A percentile compares a stretch with the other conserved stretches of the same genome.
Evolutionary conservation across 2,888 invertebrate genomes (phyloP).

Genomic region (Allacma fusca): DNA sequence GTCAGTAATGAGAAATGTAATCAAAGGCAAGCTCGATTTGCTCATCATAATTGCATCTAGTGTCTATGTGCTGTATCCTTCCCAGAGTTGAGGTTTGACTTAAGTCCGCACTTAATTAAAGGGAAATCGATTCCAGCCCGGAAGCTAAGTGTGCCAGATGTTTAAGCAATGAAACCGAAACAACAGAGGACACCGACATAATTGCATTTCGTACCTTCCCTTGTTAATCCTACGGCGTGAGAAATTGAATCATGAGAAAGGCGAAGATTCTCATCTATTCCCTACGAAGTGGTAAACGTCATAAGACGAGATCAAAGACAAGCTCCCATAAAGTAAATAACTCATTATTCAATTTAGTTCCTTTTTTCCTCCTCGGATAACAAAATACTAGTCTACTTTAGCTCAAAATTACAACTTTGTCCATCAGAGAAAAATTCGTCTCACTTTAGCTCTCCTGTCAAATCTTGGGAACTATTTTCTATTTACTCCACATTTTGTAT

Average conservation of each 20-base stretch:
- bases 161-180: neutral
- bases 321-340: neutral
- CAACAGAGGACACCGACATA: conserved; percentile 19
- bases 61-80: no score
- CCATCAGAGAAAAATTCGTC: neutral
- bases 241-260: neutral
- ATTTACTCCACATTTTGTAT: no score
- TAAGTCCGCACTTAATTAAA: neutral
- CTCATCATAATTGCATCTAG: no score
- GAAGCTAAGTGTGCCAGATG: conserved; percentile 4
- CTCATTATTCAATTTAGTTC: conserved; percentile 15
- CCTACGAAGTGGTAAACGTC: neutral
- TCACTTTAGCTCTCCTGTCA: no score
- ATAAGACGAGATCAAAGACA: neutral
- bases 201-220: conserved; percentile 2
- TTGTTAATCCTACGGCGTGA: conserved; percentile 11
- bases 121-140: conserved; percentile 13
- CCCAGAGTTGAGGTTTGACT: neutral
- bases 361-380: neutral
- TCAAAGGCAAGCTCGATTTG: no score
- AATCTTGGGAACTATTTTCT: no score
- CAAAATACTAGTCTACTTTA: neutral
- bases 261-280: neutral
- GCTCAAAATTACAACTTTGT: neutral
- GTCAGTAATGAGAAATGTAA: no score